A percentile compares a stretch with the other conserved stretches of the same genome.
phyloP scores from a whole-genome alignment of 2,113 vertebrate species.

The Cyanoramphus novaezelandiae region DNA sequence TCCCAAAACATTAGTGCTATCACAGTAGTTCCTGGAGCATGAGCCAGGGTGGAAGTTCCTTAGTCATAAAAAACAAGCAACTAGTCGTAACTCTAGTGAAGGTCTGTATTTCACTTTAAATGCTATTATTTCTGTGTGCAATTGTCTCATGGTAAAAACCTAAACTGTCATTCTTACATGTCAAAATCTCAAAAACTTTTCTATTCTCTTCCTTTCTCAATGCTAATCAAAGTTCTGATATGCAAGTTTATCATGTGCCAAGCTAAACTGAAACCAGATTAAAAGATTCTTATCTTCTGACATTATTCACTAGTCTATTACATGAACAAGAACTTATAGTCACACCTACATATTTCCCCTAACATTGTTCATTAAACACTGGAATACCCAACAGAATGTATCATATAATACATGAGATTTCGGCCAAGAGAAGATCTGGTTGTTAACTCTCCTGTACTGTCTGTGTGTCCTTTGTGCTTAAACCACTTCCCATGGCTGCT shows the following conservation, averaged over 20 bases:
- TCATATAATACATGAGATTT: background rate
- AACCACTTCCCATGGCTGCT: background rate
- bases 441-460: background rate
- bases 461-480: background rate
- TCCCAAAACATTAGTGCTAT: background rate
- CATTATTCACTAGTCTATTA: background rate
- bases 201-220: background rate
- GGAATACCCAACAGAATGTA: background rate
- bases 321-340: background rate
- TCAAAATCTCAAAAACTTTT: background rate
- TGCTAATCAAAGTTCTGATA: background rate
- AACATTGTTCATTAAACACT: background rate
- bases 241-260: background rate
- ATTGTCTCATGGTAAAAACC: background rate
- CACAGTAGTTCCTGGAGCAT: background rate
- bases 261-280: background rate
- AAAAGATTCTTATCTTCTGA: background rate
- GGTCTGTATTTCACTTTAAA: background rate
- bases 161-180: background rate
- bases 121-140: background rate
- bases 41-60: background rate
- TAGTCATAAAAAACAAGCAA: background rate
- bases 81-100: background rate
- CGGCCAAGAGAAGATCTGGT: background rate
- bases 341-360: background rate